phyloP scores from a whole-genome alignment of 2,888 invertebrate genomes.

The Hedychridium roseum region DNA sequence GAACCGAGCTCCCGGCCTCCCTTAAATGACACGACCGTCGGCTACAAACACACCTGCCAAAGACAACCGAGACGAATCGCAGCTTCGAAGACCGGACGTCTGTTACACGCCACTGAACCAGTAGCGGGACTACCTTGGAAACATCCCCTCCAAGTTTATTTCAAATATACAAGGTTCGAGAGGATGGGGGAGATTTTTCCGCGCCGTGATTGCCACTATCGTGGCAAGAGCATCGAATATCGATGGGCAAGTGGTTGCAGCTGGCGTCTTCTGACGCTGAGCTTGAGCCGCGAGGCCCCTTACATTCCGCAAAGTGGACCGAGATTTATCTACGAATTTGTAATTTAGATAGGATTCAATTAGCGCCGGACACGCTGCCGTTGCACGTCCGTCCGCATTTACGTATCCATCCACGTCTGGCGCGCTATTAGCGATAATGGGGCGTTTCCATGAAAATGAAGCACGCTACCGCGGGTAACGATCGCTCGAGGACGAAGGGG shows the following conservation, averaged over 20 bases:
- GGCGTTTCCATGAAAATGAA: conserved; percentile 27
- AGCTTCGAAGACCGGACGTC: neutral
- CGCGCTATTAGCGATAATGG: conserved; percentile 35
- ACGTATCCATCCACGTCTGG: conserved; percentile 29
- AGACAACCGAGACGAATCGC: conserved; percentile 2
- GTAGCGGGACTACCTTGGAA: no score
- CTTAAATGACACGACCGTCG: conserved; percentile 27
- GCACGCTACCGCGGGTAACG: conserved; percentile 13
- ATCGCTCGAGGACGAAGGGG: conserved; percentile 10
- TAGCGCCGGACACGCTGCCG: conserved; percentile 15
- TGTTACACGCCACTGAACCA: no score
- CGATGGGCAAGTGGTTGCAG: no score
- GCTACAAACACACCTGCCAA: conserved; percentile 29
- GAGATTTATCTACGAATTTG: conserved; percentile 27
- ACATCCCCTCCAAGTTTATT: no score
- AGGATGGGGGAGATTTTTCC: no score
- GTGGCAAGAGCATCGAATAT: no score
- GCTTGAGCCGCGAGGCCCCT: no score
- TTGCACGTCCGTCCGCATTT: conserved; percentile 22
- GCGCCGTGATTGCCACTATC: no score
- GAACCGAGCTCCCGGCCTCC: conserved; percentile 27
- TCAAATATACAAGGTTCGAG: no score
- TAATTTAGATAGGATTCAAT: conserved; percentile 31
- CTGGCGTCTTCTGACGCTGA: no score
- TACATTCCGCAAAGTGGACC: conserved; percentile 12